Percentiles rank a stretch among this genome's conserved stretches.
These are phyloP conservation scores for Porites lutea DNA, from an alignment of 64 coral and sea anemone genomes.

Conservation along the genomic window DNA sequence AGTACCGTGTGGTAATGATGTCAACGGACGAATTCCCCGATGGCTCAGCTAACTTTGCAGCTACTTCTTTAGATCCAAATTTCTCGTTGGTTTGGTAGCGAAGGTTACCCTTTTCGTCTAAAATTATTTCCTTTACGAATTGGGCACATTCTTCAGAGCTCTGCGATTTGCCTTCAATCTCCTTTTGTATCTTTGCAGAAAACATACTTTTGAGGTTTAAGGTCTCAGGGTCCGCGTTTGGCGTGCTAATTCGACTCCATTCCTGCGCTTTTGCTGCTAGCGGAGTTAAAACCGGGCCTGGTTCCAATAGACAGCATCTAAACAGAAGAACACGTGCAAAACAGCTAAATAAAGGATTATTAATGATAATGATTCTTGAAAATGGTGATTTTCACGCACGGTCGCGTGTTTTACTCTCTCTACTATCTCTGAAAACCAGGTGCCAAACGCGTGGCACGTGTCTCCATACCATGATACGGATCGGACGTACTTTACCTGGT, in stretches of 20 bases:
- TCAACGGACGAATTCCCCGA: conserved; percentile 55
- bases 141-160: conserved; percentile 59
- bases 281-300: conserved; percentile 63
- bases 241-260: conserved; percentile 21
- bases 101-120: conserved; percentile 39
- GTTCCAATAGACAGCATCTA: conserved; percentile 74
- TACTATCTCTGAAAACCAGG: no score
- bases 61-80: conserved; percentile 52
- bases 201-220: conserved; percentile 35
- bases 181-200: background rate
- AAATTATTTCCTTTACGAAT: conserved; percentile 52
- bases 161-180: conserved; percentile 33
- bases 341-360: background rate
- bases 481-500: no score
- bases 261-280: background rate
- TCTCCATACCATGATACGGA: no score
- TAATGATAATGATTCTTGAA: no score
- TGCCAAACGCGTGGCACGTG: no score
- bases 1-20: conserved; percentile 1
- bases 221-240: conserved; percentile 65
- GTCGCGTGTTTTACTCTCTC: no score
- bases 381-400: no score
- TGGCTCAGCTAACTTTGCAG: conserved; percentile 69
- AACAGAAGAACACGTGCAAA: background rate
- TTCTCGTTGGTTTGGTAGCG: conserved; percentile 75